Evolutionary conservation across 2,888 invertebrate genomes (phyloP).

Genomic region (Lamellibrachia columna): DNA sequence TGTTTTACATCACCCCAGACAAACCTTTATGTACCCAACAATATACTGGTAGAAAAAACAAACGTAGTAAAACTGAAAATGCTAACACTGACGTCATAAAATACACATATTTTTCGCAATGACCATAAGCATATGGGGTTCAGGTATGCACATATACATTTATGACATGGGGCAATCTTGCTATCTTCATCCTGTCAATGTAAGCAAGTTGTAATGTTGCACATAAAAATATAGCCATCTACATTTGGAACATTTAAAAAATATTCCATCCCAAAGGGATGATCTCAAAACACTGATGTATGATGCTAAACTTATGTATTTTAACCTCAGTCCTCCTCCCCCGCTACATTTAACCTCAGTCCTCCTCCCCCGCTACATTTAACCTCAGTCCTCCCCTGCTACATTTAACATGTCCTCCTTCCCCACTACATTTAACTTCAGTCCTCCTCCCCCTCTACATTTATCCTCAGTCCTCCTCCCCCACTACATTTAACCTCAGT

Average conservation of each 20-base stretch:
- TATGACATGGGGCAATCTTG: background rate
- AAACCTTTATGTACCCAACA: conserved; percentile 12
- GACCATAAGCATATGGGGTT: background rate
- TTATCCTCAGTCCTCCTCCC: no score
- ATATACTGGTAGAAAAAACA: background rate
- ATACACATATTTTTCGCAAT: background rate
- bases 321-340: no score
- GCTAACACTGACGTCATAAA: background rate
- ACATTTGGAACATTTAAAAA: background rate
- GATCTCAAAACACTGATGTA: no score
- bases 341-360: no score
- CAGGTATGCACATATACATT: background rate
- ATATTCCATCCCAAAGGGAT: background rate
- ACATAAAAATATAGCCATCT: background rate
- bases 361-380: no score
- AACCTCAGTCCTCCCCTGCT: no score
- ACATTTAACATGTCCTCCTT: no score
- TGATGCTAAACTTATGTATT: no score
- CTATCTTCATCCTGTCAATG: background rate
- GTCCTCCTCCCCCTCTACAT: no score
- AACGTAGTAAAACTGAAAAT: background rate
- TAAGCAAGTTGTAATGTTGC: background rate
- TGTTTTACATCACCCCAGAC: background rate
- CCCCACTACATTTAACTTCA: no score
- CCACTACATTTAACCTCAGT: no score